These are phyloP conservation scores for Triops cancriformis DNA, from an alignment of 1,140 invertebrate genomes.

Conservation along the genomic window DNA sequence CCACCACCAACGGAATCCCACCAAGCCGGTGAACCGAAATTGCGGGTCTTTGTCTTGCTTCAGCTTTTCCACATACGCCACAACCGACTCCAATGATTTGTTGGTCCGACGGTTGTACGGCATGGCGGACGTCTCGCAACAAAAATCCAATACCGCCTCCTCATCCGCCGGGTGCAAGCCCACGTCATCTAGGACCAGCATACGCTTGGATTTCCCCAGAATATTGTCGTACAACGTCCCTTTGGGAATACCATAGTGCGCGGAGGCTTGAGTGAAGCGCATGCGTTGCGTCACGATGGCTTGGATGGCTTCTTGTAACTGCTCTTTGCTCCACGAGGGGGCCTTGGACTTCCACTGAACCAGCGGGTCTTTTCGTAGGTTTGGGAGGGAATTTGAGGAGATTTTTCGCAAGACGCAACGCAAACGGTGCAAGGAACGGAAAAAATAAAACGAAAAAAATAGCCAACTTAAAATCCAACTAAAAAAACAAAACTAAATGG, in stretches of 20 bases:
- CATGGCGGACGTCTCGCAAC: slow-evolving; percentile 59
- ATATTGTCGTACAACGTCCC: slow-evolving; percentile 70
- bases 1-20: slow-evolving; percentile 70
- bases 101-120: slow-evolving; percentile 63
- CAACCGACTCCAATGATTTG: slow-evolving; percentile 54
- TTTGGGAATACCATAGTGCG: slow-evolving; percentile 62
- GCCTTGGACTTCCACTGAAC: slow-evolving; percentile 48
- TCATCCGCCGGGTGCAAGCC: slow-evolving; percentile 54
- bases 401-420: not conserved
- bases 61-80: slow-evolving; percentile 56
- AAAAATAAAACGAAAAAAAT: slow-evolving; percentile 20
- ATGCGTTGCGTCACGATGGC: slow-evolving; percentile 64
- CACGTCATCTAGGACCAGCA: slow-evolving; percentile 61
- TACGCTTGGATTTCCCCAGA: slow-evolving; percentile 63
- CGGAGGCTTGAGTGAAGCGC: slow-evolving; percentile 64
- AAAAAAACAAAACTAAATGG: slow-evolving; percentile 13
- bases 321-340: slow-evolving; percentile 63
- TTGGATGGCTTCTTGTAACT: slow-evolving; percentile 63
- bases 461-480: slow-evolving; percentile 18
- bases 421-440: not conserved
- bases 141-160: slow-evolving; percentile 57
- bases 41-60: slow-evolving; percentile 48
- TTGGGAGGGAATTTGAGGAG: not conserved
- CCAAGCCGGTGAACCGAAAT: slow-evolving; percentile 55
- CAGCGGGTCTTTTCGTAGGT: slow-evolving; percentile 29